Percentiles rank a stretch among this genome's conserved stretches.
phyloP scores from a whole-genome alignment of 2,888 invertebrate species.

The Ceraclea dissimilis region DNA sequence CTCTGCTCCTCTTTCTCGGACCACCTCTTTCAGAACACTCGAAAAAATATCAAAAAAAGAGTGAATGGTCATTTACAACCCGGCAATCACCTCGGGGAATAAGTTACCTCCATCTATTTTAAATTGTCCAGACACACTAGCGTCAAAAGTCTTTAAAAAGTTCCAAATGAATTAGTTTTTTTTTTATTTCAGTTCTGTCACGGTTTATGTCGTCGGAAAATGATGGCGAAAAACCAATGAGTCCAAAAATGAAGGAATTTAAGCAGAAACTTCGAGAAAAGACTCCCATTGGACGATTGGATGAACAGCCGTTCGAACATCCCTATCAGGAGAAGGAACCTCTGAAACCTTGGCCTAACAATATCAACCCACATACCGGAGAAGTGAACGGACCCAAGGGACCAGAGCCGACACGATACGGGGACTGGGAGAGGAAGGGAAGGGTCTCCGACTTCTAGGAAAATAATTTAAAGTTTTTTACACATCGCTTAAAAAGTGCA shows the following conservation, averaged over 20 bases:
- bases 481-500: no score
- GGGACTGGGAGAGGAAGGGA: slow-evolving; percentile 99
- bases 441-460: slow-evolving; percentile 86
- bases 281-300: slow-evolving; percentile 63
- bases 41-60: no score
- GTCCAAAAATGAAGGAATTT: slow-evolving; percentile 58
- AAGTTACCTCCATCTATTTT: no score
- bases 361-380: slow-evolving; percentile 86
- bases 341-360: slow-evolving; percentile 75
- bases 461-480: no score
- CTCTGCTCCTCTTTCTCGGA: no score
- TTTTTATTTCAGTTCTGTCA: slow-evolving; percentile 5
- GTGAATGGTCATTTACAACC: no score
- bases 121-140: no score
- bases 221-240: slow-evolving; percentile 33
- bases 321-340: slow-evolving; percentile 78
- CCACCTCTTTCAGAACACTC: no score
- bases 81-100: no score
- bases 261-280: slow-evolving; percentile 67
- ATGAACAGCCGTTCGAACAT: slow-evolving; percentile 64
- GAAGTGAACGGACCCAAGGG: slow-evolving; percentile 93
- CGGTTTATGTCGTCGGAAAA: slow-evolving; percentile 8
- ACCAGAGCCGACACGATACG: slow-evolving; percentile 97
- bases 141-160: no score
- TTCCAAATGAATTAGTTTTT: no score